A percentile compares a stretch with the other conserved stretches of the same genome.
Evolutionary conservation across 2,113 vertebrate genomes (phyloP).

Genomic region (Pelobates fuscus): DNA sequence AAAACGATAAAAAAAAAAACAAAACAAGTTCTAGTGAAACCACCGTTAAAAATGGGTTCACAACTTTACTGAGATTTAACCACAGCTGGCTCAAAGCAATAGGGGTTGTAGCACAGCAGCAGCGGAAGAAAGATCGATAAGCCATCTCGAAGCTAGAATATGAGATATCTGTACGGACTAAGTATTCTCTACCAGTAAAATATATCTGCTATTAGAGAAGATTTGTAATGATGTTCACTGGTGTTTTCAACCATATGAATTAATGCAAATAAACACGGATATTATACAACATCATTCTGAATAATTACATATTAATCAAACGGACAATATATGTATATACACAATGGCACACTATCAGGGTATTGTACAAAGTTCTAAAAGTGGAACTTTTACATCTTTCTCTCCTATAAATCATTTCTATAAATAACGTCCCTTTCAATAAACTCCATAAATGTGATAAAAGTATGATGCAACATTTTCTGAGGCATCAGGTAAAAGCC

Average conservation of each 20-base stretch:
- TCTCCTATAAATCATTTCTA: too few relatives aligned
- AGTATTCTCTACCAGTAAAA: too few relatives aligned
- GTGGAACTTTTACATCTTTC: too few relatives aligned
- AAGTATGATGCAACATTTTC: too few relatives aligned
- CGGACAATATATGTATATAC: conserved; percentile 14
- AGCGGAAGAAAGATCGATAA: not conserved
- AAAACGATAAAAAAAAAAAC: conserved; percentile 12
- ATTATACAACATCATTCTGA: too few relatives aligned
- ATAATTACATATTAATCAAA: not conserved
- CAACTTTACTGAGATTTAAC: not conserved
- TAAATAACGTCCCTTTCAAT: too few relatives aligned
- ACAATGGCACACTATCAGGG: conserved; percentile 24
- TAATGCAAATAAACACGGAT: too few relatives aligned
- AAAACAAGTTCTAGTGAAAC: not conserved
- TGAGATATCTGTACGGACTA: not conserved
- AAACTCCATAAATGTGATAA: too few relatives aligned
- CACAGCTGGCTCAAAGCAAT: not conserved
- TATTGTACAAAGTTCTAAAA: too few relatives aligned
- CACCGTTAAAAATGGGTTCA: not conserved
- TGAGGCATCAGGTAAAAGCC: too few relatives aligned
- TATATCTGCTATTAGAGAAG: not conserved
- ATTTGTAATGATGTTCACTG: not conserved
- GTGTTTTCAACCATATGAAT: too few relatives aligned
- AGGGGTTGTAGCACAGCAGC: not conserved
- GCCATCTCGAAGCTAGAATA: not conserved